phyloP scores from a whole-genome alignment of 2,113 vertebrate species.

The Gallinago jamesoni region DNA sequence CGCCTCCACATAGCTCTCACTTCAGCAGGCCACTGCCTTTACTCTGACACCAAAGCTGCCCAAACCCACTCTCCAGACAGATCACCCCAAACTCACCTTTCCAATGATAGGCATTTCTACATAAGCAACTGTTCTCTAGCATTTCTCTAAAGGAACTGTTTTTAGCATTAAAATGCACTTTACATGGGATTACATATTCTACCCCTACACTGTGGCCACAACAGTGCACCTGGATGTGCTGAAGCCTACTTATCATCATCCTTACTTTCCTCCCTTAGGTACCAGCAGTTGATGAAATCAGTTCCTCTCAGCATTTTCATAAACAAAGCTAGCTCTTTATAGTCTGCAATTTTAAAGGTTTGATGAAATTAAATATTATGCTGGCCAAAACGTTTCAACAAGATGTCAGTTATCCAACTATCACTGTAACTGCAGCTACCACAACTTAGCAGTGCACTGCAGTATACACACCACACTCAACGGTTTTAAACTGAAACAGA shows the following conservation, averaged over 20 bases:
- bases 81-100: not conserved
- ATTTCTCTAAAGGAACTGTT: not conserved
- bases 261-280: not conserved
- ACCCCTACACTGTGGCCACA: not conserved
- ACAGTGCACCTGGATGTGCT: not conserved
- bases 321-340: not conserved
- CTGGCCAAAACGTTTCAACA: not conserved
- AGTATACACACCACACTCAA: not conserved
- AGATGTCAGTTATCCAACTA: not conserved
- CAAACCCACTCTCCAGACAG: not conserved
- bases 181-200: rapidly evolving
- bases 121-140: not conserved
- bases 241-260: not conserved
- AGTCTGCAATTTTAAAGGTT: not conserved
- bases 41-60: not conserved
- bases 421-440: not conserved
- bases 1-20: not conserved
- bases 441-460: not conserved
- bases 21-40: not conserved
- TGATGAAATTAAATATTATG: not conserved
- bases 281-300: not conserved
- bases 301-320: not conserved
- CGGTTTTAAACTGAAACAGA: not conserved
- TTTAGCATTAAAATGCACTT: not conserved
- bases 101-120: not conserved